phyloP scores from a whole-genome alignment of 2,797 vertebrate species.

The Coluber constrictor region DNA sequence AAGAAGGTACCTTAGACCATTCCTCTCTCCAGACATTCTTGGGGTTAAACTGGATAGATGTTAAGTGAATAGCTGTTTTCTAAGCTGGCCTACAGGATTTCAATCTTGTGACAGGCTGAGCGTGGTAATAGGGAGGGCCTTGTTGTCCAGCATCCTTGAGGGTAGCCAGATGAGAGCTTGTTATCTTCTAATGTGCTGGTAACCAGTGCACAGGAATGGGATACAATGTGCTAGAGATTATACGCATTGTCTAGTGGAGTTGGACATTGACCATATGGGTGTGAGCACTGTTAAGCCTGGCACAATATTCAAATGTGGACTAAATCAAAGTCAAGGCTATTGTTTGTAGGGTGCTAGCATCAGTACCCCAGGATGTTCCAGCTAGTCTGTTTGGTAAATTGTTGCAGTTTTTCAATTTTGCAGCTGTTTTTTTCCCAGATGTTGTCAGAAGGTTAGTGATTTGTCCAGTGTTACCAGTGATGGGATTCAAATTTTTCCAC shows the following conservation, averaged over 20 bases:
- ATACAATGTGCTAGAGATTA: neutral
- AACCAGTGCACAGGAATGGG: neutral
- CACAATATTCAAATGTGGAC: neutral
- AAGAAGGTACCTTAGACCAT: neutral
- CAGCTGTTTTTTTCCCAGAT: neutral
- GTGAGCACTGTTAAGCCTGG: neutral
- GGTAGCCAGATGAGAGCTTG: neutral
- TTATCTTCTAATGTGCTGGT: neutral
- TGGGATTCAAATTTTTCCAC: too few species aligned
- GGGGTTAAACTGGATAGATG: neutral
- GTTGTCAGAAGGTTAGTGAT: neutral
- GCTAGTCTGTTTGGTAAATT: neutral
- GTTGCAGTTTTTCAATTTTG: neutral
- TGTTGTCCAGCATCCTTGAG: neutral
- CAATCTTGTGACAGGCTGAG: neutral
- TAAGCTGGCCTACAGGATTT: neutral
- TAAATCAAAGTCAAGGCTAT: neutral
- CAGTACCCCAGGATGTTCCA: neutral
- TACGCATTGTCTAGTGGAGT: neutral
- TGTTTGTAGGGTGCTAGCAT: neutral
- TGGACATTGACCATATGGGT: neutral
- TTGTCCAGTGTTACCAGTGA: too few species aligned
- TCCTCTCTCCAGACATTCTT: neutral
- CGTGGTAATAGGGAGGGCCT: neutral
- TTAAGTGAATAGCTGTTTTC: neutral